These are phyloP conservation scores for Tinea pellionella DNA, from an alignment of 2,888 invertebrate genomes.

Conservation along the genomic window DNA sequence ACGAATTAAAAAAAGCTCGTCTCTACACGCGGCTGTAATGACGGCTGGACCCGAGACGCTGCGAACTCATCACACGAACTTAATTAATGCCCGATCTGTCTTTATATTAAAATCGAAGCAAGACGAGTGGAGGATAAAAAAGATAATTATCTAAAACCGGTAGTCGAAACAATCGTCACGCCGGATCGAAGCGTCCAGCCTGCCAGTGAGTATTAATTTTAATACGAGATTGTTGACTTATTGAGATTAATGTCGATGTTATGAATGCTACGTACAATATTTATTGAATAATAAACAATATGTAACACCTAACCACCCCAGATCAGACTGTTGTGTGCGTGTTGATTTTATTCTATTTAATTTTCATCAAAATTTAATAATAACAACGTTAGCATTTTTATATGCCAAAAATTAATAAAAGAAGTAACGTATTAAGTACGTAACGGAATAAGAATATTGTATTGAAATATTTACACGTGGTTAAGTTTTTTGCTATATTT, in stretches of 20 bases:
- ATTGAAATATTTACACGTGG: too few species aligned
- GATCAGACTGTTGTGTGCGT: too few species aligned
- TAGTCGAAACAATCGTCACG: constrained; percentile 56
- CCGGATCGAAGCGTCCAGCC: constrained; percentile 27
- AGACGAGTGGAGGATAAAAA: constrained; percentile 23
- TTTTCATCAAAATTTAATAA: too few species aligned
- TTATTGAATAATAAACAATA: not conserved
- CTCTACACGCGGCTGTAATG: constrained; percentile 62
- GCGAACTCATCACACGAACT: constrained; percentile 61
- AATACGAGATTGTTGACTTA: constrained; percentile 4
- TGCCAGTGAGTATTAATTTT: not conserved
- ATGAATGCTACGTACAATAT: not conserved
- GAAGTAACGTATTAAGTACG: too few species aligned
- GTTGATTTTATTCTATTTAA: too few species aligned
- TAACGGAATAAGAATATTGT: too few species aligned
- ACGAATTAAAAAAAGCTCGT: constrained; percentile 68
- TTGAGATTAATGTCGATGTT: constrained; percentile 6
- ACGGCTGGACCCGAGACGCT: constrained; percentile 44
- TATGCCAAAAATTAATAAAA: too few species aligned
- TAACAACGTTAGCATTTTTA: too few species aligned
- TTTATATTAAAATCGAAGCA: constrained; percentile 62
- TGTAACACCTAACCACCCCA: too few species aligned
- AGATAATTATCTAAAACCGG: constrained; percentile 48
- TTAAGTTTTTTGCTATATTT: too few species aligned
- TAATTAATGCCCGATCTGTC: constrained; percentile 69